Base-by-base conservation (phyloP, 2,797 vertebrate genomes). In the Garrulus glandarius region DNA sequence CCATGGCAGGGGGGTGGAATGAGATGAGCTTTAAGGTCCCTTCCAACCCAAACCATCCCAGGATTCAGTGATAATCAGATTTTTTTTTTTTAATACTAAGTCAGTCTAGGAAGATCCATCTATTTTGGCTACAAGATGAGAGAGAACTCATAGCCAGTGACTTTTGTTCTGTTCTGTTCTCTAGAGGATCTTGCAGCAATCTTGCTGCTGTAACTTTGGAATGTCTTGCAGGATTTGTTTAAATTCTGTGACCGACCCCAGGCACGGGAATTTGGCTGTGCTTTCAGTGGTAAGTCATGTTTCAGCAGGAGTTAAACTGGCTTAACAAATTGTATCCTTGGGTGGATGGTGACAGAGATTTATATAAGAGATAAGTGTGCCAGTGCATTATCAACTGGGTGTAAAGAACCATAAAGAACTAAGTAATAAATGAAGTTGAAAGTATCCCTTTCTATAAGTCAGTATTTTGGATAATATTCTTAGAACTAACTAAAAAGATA, bases 381-480 rank as follows among this genome's bases (percentile, higher is more conserved):
- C 59, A 75, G 4, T 37, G 41, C 26, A 15, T 78, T 63, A 68
- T 84, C 74, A 60, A 30, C 53, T n/a, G 69, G 34, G 61, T 71
- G 34, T 23, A 39, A 76, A 67, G 69, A 75, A 69, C 84, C 68
- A 23, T 55, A 39, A 93, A 89, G 69, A 75, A 19, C 22, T 44
- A 29, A 74, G 61, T 81, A 78, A 84, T 50, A 93, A 89, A 78
- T 71, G 81, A 74, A 71, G 57, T 70, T 91, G 47, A 55, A 92
- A 83, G 39, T 37, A 15, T 1, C 15, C 32, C 43, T 95, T 92
- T 55, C 16, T 87, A 1, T 61, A 90, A 91, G 55, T 61, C 71
- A 43, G 37, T 83, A 52, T 79, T 94, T 87, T 76, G 68, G 95
- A 82, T 78, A 93, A 92, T 89, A 76, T 76, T 95, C 85, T 94